Conservation (phyloP, 2,888 invertebrate genomes). For the Chrysolina americana region DNA sequence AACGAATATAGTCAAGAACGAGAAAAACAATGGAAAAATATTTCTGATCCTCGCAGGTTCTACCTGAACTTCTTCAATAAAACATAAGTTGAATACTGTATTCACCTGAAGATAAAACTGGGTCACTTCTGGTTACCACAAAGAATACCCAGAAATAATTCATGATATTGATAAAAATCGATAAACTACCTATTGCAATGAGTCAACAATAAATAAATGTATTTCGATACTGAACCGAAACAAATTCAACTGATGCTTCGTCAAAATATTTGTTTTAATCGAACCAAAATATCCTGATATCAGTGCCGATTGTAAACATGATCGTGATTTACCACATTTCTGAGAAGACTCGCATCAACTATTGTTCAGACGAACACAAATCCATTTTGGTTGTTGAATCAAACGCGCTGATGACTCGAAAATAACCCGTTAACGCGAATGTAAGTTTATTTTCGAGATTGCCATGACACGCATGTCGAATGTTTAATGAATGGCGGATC, state of each 20-base stretch:
- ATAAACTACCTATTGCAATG: no score
- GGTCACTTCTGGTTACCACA: no score
- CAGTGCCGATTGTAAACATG: background rate
- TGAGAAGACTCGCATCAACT: background rate
- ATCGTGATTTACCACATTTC: background rate
- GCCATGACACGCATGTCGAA: background rate
- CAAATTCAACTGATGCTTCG: background rate
- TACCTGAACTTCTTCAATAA: no score
- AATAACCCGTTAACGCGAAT: background rate
- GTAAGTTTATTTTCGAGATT: constrained; percentile 2
- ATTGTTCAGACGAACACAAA: background rate
- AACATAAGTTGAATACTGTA: no score
- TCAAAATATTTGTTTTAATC: background rate
- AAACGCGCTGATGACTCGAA: background rate
- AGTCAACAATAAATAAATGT: no score
- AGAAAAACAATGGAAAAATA: no score
- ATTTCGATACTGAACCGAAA: no score
- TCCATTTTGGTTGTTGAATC: constrained; percentile 2
- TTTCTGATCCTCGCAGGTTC: no score
- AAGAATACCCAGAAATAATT: no score
- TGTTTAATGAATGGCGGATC: constrained; percentile 5
- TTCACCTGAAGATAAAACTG: no score
- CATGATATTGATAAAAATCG: no score
- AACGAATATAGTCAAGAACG: no score
- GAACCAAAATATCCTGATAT: background rate